Evolutionary conservation across 2,113 vertebrate species (phyloP).

Genomic region (Myotis yumanensis): DNA sequence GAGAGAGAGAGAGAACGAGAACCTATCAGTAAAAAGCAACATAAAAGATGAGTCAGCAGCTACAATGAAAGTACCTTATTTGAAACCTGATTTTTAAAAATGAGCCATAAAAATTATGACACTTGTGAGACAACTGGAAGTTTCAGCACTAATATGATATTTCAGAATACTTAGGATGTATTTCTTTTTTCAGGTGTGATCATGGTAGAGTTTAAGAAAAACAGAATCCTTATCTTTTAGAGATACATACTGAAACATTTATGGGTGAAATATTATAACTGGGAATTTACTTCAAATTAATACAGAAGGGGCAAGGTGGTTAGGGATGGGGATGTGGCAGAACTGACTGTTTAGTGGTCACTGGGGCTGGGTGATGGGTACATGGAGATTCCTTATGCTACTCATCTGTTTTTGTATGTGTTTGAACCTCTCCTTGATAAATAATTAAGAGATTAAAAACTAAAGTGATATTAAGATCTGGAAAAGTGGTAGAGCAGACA

Average conservation of each 20-base stretch:
- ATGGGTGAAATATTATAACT: neutral
- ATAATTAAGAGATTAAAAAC: slow-evolving; percentile 1
- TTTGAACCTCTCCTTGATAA: slow-evolving; percentile 17
- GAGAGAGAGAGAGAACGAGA: neutral
- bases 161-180: neutral
- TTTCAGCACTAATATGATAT: neutral
- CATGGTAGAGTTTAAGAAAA: slow-evolving; percentile 2
- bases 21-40: neutral
- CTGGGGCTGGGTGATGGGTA: neutral
- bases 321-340: too few species aligned
- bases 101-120: neutral
- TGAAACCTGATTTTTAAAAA: neutral
- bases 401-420: neutral
- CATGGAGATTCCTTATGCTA: neutral
- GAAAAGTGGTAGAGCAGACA: neutral
- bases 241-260: neutral
- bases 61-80: neutral
- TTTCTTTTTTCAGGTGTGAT: neutral
- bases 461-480: neutral
- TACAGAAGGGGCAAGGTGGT: neutral
- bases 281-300: neutral
- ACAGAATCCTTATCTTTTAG: neutral
- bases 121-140: neutral
- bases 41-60: neutral
- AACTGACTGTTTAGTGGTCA: neutral